phyloP scores from a whole-genome alignment of 2,113 vertebrate genomes.

The Pachypanchax playfairii region DNA sequence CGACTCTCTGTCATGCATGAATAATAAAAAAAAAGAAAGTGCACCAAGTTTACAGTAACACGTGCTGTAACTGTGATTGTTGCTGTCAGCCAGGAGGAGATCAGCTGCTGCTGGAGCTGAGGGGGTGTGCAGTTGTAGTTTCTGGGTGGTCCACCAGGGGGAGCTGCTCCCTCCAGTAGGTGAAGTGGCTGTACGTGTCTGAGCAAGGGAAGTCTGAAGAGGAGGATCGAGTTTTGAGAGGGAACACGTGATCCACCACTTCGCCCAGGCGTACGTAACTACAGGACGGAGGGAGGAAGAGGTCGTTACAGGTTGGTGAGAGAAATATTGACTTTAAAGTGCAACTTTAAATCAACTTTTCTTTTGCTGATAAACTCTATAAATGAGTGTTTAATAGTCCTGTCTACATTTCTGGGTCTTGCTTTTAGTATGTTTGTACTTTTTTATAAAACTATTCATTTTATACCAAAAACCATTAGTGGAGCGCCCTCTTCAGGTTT shows the following conservation, averaged over 20 bases:
- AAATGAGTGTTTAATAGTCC: no score
- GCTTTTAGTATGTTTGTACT: no score
- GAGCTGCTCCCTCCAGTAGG: slow-evolving; percentile 92
- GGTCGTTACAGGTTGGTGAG: no score
- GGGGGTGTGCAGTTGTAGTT: slow-evolving; percentile 32
- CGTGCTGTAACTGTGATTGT: slow-evolving; percentile 16
- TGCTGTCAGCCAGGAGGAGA: slow-evolving; percentile 15
- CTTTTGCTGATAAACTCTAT: no score
- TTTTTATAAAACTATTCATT: no score
- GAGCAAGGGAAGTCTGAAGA: slow-evolving; percentile 96
- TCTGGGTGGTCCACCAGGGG: slow-evolving; percentile 83
- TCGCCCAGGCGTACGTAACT: slow-evolving; percentile 94
- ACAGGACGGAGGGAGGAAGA: background rate
- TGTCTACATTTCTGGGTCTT: no score
- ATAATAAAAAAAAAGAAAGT: slow-evolving; percentile 15
- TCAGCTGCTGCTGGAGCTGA: slow-evolving; percentile 45
- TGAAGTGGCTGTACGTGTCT: slow-evolving; percentile 95
- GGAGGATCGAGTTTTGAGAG: slow-evolving; percentile 86
- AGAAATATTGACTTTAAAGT: no score
- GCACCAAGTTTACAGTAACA: slow-evolving; percentile 17
- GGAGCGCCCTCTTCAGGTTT: no score
- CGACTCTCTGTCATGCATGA: slow-evolving; percentile 5
- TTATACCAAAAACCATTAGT: no score
- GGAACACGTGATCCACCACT: slow-evolving; percentile 96
- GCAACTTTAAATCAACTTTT: no score